Evolutionary conservation across 2,888 invertebrate genomes (phyloP), one percentile per base, ranked within the genome.

Genomic region (Aphidius colemani): DNA sequence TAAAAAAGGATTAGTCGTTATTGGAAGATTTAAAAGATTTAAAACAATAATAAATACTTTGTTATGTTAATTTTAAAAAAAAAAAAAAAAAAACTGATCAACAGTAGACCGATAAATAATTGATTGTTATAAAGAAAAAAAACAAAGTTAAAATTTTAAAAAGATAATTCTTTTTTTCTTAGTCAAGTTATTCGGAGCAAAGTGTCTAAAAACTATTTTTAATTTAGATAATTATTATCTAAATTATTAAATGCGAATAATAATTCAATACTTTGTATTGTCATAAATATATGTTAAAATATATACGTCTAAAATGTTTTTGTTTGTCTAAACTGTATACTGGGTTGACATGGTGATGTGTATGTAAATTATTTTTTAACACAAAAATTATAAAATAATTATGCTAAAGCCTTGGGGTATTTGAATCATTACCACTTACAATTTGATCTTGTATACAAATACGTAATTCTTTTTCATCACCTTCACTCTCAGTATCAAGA

Each of bases 401-500:
- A 18, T 53, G 51, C 61, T 65, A 65, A 51, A 61, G 61, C 30
- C 61, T 65, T 44, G 48, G 53, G 30, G 61, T 61, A 57, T 46
- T 57, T n/a, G 57, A 57, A 64, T 71, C 71, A 63, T 74, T 71
- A 41, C 71, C 66, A 61, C 71, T 70, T 50, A 71, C 74, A 71
- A 76, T 77, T 71, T 78, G 78, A 71, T 80, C 78, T 72, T 78
- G 77, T 66, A 81, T 69, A 71, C 80, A 77, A 68, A 81, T 77
- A 67, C 78, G 74, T 68, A 81, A 73, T 74, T 80, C 77, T 70
- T 78, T 68, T 85, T 88, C 83, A 85, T 85, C 79, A 85, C 86
- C 74, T 85, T 87, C 79, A 84, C 85, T 82, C 84, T 84, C 83
- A 50, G 83, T 83, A 68, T 84, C 84, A 66, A 84, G 80, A 63